Base-by-base conservation (phyloP, 2,888 invertebrate species). In the Dendrolimus pini region DNA sequence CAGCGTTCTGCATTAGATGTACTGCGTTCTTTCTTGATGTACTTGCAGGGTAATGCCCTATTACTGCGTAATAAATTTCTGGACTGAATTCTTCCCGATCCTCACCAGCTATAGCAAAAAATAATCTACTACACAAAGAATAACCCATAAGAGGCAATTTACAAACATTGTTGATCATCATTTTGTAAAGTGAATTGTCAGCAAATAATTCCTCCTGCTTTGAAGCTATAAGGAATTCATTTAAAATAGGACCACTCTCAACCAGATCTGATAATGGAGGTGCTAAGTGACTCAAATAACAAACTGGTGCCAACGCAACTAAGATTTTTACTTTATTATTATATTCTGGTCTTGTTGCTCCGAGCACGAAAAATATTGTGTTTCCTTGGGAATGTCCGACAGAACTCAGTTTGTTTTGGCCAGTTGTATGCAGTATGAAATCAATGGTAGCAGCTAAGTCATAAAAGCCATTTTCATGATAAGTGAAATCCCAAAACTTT, bases 371-470 rank as follows among this genome's bases (percentile, higher is more conserved):
- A 65, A 92, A 92, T 10, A 76, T 67, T 0, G 92, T 91, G 0
- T 91, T 92, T 7, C 95, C 95, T 68, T 88, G 87, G 0, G 94
- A 95, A 73, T 95, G 94, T 0, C 94, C 95, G 2, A 93, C 77
- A 67, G 93, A 94, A 63, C 90, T 91, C 0, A 95, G 58, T 54
- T 91, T 77, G 7, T 83, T 61, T 54, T 87, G 81, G 0, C 85
- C 82, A 0, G 94, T 94, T 7, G 61, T 59, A 1, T 66, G 54
- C 1, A 80, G 59, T 54, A 80, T 60, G 54, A 65, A 75, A 58
- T 80, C 77, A 1, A 77, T 92, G 75, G 92, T 92, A 0, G 94
- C 92, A 1, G 95, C 94, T 1, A 95, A 64, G 74, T 96, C 96
- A 68, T 92, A 91, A 14, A 78, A 66, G 0, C 93, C 95, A 74